Conservation (phyloP, 2,797 vertebrate species). For the Paguma larvata region DNA sequence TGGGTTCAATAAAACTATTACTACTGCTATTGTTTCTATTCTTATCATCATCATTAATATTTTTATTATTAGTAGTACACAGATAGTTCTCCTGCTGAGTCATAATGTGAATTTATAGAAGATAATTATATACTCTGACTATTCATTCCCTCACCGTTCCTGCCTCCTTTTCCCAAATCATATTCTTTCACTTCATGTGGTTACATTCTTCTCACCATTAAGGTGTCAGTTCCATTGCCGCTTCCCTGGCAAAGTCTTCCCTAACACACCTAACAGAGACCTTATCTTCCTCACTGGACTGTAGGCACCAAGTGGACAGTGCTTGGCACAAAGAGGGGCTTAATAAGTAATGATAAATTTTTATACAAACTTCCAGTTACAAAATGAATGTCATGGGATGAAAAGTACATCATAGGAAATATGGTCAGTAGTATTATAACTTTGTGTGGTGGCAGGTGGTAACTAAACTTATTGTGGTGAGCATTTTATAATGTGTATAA, state of each 20-base stretch:
- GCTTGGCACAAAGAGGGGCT: not conserved
- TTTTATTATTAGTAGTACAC: not conserved
- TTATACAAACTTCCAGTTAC: not conserved
- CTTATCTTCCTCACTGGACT: not conserved
- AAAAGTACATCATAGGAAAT: not conserved
- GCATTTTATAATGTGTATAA: not conserved
- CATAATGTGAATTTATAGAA: not conserved
- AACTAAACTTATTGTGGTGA: not conserved
- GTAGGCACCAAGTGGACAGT: not conserved
- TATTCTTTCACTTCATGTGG: not conserved
- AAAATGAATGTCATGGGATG: not conserved
- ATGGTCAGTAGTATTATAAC: not conserved
- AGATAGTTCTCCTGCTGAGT: not conserved
- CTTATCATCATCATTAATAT: too few species aligned
- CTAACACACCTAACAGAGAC: not conserved
- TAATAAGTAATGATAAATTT: not conserved
- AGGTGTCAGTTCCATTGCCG: not conserved
- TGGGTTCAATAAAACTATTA: not conserved
- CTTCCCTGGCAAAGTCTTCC: not conserved
- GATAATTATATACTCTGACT: not conserved
- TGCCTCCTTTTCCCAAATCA: not conserved
- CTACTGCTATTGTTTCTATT: not conserved
- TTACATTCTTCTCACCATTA: not conserved
- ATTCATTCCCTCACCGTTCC: not conserved
- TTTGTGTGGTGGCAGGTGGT: not conserved